A percentile compares a stretch with the other conserved stretches of the same genome.
Conservation (phyloP, 53 echinoderm and acorn worm species). For the Arbacia lixula region DNA sequence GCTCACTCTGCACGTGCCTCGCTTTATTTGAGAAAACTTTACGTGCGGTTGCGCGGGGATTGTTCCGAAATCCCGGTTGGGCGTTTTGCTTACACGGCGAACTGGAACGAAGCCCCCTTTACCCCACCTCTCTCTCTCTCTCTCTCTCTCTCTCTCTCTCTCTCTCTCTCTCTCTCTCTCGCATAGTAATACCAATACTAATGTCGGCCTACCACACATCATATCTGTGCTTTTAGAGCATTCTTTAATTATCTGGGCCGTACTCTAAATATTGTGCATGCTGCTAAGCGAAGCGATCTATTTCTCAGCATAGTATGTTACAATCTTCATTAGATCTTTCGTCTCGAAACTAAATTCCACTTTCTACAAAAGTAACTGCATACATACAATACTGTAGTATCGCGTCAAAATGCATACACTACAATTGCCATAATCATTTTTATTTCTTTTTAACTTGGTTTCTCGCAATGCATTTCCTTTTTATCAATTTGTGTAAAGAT, state of each 20-base stretch:
- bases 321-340: constrained; percentile 16
- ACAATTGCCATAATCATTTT: no score
- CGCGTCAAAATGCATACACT: no score
- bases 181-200: no score
- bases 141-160: no score
- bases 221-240: constrained; percentile 1
- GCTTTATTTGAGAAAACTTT: constrained; percentile 42
- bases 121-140: no score
- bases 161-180: no score
- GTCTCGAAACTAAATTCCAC: no score
- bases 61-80: constrained; percentile 27
- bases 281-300: not conserved
- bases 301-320: constrained; percentile 8
- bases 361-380: no score
- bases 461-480: no score
- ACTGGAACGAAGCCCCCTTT: constrained; percentile 25
- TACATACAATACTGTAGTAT: no score
- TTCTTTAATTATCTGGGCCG: constrained; percentile 1
- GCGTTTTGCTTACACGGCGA: constrained; percentile 21
- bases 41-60: constrained; percentile 8
- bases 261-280: constrained; percentile 23
- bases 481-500: no score
- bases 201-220: constrained; percentile 12
- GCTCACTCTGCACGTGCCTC: constrained; percentile 16
- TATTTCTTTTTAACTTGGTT: no score